phyloP scores from a whole-genome alignment of 2,797 vertebrate species.

The Orestias chungarensis region DNA sequence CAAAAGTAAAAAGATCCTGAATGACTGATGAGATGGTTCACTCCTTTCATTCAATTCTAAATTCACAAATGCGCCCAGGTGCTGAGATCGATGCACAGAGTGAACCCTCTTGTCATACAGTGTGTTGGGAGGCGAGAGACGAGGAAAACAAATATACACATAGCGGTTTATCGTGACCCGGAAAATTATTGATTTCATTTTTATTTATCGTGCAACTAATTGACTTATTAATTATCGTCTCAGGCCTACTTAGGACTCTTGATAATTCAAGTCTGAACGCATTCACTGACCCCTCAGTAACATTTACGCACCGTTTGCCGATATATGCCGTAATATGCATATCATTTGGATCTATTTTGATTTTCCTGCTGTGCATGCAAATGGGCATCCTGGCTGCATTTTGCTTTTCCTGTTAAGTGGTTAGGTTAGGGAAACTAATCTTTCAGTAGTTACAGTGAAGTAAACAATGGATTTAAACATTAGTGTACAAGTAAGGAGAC shows the following conservation, averaged over 20 bases:
- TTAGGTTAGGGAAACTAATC: background rate
- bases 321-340: background rate
- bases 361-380: background rate
- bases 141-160: too few relatives aligned
- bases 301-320: background rate
- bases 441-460: background rate
- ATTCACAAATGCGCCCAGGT: too few relatives aligned
- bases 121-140: too few relatives aligned
- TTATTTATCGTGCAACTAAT: too few relatives aligned
- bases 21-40: too few relatives aligned
- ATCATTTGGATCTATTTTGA: background rate
- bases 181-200: too few relatives aligned
- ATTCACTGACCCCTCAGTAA: background rate
- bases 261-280: background rate
- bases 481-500: background rate
- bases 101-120: too few relatives aligned
- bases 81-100: too few relatives aligned
- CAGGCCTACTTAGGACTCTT: background rate
- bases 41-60: too few relatives aligned
- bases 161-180: too few relatives aligned
- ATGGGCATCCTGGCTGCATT: background rate
- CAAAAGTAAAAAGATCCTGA: too few relatives aligned
- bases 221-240: too few relatives aligned
- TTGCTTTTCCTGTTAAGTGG: background rate
- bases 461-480: background rate